phyloP scores from a whole-genome alignment of 2,888 invertebrate species.

The Carcina quercana region DNA sequence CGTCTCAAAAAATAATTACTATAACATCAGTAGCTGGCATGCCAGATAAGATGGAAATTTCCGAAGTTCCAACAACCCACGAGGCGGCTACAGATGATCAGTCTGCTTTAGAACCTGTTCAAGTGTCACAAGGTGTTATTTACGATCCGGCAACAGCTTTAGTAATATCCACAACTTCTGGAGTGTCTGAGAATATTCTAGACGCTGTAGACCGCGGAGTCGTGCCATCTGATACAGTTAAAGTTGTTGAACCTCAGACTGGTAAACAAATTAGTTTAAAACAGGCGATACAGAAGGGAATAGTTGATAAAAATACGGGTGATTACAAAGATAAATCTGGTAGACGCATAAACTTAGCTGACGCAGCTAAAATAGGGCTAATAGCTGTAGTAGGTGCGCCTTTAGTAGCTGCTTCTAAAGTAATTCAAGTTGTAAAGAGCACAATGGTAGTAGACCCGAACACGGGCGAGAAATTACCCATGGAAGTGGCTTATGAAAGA shows the following conservation, averaged over 20 bases:
- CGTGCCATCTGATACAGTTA: conserved; percentile 79
- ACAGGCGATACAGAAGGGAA: conserved; percentile 84
- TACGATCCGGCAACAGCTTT: conserved; percentile 86
- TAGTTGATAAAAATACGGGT: conserved; percentile 82
- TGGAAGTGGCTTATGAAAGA: conserved; percentile 86
- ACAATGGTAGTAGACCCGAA: conserved; percentile 84
- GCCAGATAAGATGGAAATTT: conserved; percentile 83
- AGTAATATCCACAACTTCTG: conserved; percentile 82
- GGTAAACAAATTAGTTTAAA: conserved; percentile 79
- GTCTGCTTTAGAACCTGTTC: conserved; percentile 78
- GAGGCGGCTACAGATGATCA: conserved; percentile 39
- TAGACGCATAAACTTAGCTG: conserved; percentile 78
- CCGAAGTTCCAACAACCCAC: conserved; percentile 45
- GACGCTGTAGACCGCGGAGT: conserved; percentile 85
- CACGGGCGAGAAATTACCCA: conserved; percentile 85
- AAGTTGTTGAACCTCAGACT: conserved; percentile 80
- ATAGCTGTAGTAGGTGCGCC: conserved; percentile 84
- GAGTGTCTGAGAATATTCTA: conserved; percentile 81
- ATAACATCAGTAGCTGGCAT: conserved; percentile 82
- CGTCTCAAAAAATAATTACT: conserved; percentile 78
- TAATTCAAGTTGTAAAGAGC: conserved; percentile 77
- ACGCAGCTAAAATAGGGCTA: conserved; percentile 86
- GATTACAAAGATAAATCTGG: conserved; percentile 80
- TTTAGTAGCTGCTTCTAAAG: conserved; percentile 80
- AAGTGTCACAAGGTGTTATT: conserved; percentile 82